Percentiles rank a stretch among this genome's conserved stretches.
phyloP scores from a whole-genome alignment of 2,113 vertebrate species.

The Pampusana beccarii region DNA sequence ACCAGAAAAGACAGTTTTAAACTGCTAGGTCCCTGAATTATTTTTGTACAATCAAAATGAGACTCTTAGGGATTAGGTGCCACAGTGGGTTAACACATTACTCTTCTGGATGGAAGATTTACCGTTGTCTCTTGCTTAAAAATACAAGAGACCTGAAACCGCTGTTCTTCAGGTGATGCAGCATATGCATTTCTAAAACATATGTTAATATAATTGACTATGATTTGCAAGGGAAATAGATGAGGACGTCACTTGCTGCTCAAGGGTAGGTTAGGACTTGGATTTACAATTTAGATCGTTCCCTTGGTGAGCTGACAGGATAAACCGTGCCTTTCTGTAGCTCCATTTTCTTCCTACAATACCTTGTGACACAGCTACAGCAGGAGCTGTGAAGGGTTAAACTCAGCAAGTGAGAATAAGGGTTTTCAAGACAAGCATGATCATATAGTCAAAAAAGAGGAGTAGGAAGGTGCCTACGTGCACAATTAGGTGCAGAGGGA shows the following conservation, averaged over 20 bases:
- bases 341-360: not conserved
- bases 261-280: not conserved
- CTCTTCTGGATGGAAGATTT: conserved; percentile 13
- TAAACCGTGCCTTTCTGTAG: not conserved
- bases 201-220: not conserved
- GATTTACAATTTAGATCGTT: not conserved
- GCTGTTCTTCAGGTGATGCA: not conserved
- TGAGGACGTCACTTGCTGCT: not conserved
- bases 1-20: conserved; percentile 49
- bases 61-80: conserved; percentile 21
- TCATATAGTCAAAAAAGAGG: not conserved
- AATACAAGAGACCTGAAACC: not conserved
- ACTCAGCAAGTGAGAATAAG: not conserved
- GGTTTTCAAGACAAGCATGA: not conserved
- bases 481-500: not conserved
- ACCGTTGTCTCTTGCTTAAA: not conserved
- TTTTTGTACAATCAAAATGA: conserved; percentile 57
- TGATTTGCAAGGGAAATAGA: not conserved
- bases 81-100: conserved; percentile 10
- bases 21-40: conserved; percentile 45
- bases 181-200: not conserved
- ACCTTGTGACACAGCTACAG: not conserved
- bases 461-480: not conserved
- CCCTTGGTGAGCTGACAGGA: not conserved
- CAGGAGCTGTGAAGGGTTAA: not conserved